Conservation (phyloP, 2,888 invertebrate species). For the Linnaemya vulpina region DNA sequence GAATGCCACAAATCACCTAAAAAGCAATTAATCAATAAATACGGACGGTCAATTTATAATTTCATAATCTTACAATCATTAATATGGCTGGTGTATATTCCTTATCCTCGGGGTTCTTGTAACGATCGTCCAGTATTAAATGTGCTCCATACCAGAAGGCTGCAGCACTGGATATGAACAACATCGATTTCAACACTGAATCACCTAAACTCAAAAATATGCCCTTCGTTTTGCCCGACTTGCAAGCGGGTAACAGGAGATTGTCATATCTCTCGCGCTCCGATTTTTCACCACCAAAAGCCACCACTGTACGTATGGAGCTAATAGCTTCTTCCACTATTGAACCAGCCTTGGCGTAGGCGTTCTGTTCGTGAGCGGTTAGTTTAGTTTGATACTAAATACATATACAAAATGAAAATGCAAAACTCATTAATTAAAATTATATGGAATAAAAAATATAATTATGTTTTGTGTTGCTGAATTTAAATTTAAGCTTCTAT, state of each 20-base stretch:
- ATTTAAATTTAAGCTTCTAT: background rate
- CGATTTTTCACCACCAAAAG: conserved; percentile 90
- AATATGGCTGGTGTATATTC: conserved; percentile 88
- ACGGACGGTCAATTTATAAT: background rate
- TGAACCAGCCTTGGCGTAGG: conserved; percentile 90
- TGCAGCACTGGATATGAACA: conserved; percentile 89
- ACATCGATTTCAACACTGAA: conserved; percentile 88
- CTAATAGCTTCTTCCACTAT: conserved; percentile 90
- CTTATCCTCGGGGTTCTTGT: conserved; percentile 83
- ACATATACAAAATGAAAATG: background rate
- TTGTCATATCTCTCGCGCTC: conserved; percentile 86
- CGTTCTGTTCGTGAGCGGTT: conserved; percentile 86
- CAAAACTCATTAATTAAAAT: background rate
- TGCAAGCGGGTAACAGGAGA: conserved; percentile 86
- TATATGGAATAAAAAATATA: background rate
- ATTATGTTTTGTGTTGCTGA: background rate
- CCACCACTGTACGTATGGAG: conserved; percentile 89
- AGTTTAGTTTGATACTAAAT: conserved; percentile 86
- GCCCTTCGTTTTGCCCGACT: conserved; percentile 86
- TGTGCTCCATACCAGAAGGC: conserved; percentile 93
- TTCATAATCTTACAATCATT: conserved; percentile 86
- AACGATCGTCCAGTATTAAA: conserved; percentile 87
- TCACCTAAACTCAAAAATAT: conserved; percentile 88
- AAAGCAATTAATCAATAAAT: background rate
- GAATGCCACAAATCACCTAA: conserved; percentile 87